Conservation (phyloP, 2,113 vertebrate genomes). For the Mormoops blainvillei region DNA sequence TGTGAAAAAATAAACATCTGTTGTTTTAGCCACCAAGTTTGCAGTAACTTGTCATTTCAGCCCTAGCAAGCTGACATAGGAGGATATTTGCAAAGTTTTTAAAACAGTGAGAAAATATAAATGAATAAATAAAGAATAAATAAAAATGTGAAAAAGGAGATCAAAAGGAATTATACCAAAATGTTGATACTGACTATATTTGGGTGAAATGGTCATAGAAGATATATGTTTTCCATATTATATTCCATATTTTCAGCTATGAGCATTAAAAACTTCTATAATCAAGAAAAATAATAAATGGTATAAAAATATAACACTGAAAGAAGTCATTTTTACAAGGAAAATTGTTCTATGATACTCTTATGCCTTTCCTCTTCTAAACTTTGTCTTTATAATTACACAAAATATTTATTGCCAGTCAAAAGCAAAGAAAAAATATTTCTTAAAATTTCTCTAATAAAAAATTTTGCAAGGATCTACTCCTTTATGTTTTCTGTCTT, state of each 20-base stretch:
- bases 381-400: conserved; percentile 18
- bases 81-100: neutral
- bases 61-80: neutral
- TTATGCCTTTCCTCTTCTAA: neutral
- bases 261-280: neutral
- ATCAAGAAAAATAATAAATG: neutral
- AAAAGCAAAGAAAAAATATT: neutral
- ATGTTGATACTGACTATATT: neutral
- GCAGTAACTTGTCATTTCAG: neutral
- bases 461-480: neutral
- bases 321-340: neutral
- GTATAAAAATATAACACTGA: neutral
- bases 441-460: neutral
- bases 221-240: neutral
- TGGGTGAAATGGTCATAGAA: neutral
- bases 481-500: neutral
- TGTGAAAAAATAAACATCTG: neutral
- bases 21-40: neutral
- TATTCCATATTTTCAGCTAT: neutral
- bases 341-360: neutral
- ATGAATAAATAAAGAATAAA: neutral
- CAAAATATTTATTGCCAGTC: neutral
- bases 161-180: neutral
- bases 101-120: neutral
- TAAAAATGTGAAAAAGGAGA: neutral